Percentiles rank a stretch among this genome's conserved stretches.
phyloP scores from a whole-genome alignment of 2,113 vertebrate genomes.

The Festucalex cinctus region DNA sequence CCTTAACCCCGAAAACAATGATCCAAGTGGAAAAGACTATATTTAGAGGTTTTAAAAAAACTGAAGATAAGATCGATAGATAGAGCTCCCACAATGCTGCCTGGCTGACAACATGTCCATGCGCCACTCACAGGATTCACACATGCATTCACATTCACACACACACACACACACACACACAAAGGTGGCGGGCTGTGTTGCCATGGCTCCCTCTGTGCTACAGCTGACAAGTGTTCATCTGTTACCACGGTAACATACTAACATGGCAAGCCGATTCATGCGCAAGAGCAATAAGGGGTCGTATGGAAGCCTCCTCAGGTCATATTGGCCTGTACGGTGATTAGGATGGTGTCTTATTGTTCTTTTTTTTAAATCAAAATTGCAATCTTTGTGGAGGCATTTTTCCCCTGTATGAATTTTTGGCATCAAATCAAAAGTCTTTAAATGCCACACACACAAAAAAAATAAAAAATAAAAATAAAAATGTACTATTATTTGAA shows the following conservation, averaged over 20 bases:
- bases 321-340: background rate
- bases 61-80: background rate
- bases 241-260: background rate
- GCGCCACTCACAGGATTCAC: background rate
- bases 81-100: background rate
- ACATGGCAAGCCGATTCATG: background rate
- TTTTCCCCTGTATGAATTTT: background rate
- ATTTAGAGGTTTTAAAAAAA: background rate
- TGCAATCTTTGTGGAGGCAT: background rate
- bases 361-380: too few relatives aligned
- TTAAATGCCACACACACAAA: too few relatives aligned
- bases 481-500: background rate
- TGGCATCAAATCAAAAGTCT: background rate
- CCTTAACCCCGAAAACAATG: background rate
- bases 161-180: background rate
- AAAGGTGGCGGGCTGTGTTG: background rate
- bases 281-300: background rate
- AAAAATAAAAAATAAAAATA: background rate
- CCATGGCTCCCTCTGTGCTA: constrained; percentile 5
- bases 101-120: background rate
- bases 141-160: background rate
- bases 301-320: background rate
- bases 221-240: constrained; percentile 1
- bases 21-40: background rate
- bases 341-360: too few relatives aligned